phyloP scores from a whole-genome alignment of 2,113 vertebrate genomes.

The Gopherus flavomarginatus region DNA sequence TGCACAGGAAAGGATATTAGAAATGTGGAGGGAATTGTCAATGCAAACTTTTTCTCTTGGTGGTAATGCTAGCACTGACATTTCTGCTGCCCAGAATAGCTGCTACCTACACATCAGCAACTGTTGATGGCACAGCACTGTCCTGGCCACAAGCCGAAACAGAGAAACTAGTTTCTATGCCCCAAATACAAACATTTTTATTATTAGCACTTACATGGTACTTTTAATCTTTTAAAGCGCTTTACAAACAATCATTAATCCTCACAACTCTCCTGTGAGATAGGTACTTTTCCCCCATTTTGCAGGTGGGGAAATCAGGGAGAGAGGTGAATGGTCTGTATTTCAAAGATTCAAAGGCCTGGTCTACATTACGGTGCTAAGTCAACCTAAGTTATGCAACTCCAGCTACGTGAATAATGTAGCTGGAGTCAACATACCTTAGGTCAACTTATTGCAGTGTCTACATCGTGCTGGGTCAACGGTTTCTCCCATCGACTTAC shows the following conservation, averaged over 20 bases:
- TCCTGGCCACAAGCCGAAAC: not conserved
- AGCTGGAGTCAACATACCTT: too few species aligned
- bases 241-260: not conserved
- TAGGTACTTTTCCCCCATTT: rapidly evolving
- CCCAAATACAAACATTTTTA: not conserved
- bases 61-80: not conserved
- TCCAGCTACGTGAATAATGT: too few species aligned
- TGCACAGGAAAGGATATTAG: not conserved
- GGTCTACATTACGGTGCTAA: too few species aligned
- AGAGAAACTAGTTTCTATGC: not conserved
- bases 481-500: too few species aligned
- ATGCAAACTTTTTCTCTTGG: rapidly evolving
- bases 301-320: not conserved
- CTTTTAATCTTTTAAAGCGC: not conserved
- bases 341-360: not conserved
- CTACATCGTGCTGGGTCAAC: too few species aligned
- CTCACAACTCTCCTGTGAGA: not conserved
- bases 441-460: too few species aligned
- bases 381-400: too few species aligned
- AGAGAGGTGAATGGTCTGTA: not conserved
- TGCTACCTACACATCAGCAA: not conserved
- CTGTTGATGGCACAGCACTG: not conserved
- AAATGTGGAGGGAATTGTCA: not conserved
- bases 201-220: not conserved
- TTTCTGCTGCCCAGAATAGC: not conserved